phyloP scores from a whole-genome alignment of 2,888 invertebrate genomes.

The Sarcophaga variegata region DNA sequence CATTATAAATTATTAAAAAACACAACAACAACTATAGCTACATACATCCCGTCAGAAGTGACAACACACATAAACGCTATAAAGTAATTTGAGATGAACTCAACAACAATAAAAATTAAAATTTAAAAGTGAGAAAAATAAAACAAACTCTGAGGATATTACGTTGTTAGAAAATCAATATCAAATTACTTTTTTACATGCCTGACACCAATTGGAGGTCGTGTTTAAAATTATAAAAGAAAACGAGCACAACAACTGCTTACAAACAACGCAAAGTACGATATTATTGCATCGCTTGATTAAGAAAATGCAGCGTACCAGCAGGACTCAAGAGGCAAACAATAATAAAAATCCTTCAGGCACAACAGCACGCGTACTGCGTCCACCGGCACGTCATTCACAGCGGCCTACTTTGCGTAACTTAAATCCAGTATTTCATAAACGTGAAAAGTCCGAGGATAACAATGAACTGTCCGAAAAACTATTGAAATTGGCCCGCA shows the following conservation, averaged over 20 bases:
- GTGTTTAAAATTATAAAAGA: neutral
- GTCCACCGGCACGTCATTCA: constrained; percentile 67
- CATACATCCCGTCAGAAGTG: neutral
- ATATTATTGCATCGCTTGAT: neutral
- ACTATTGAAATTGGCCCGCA: constrained; percentile 90
- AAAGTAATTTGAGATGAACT: neutral
- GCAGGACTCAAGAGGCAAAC: constrained; percentile 23
- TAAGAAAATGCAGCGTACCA: constrained; percentile 50
- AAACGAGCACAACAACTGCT: neutral
- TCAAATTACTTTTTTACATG: neutral
- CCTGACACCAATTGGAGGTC: neutral
- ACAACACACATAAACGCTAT: neutral
- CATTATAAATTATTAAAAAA: neutral
- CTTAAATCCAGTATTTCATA: constrained; percentile 86
- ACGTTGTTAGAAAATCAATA: constrained; percentile 43
- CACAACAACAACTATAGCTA: neutral
- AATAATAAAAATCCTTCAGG: constrained; percentile 29
- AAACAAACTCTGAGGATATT: neutral
- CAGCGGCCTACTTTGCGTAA: constrained; percentile 75
- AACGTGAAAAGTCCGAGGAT: constrained; percentile 88
- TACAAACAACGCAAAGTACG: neutral
- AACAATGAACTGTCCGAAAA: constrained; percentile 86
- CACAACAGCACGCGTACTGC: constrained; percentile 29
- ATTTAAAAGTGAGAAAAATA: neutral
- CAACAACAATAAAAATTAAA: neutral